phyloP scores from a whole-genome alignment of 2,113 vertebrate species.

The Menura novaehollandiae region DNA sequence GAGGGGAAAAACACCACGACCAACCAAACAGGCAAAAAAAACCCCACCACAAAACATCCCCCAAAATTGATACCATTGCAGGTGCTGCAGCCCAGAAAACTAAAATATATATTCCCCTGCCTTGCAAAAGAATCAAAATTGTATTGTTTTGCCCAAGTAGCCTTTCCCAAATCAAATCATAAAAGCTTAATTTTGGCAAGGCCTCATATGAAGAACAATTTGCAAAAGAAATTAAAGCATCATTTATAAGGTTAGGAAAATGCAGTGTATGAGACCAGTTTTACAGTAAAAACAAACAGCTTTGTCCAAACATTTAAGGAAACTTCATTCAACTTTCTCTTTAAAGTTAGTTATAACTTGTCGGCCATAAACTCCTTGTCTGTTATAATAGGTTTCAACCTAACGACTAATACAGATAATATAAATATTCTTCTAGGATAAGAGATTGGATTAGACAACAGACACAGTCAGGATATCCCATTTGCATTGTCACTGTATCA shows the following conservation, averaged over 20 bases:
- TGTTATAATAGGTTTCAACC: background rate
- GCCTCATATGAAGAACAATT: background rate
- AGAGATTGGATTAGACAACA: background rate
- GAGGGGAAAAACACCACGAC: background rate
- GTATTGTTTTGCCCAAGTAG: background rate
- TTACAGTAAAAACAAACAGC: background rate
- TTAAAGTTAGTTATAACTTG: background rate
- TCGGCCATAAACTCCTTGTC: background rate
- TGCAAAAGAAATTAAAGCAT: background rate
- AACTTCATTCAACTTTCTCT: background rate
- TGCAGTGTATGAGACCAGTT: background rate
- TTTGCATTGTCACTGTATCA: background rate
- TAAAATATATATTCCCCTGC: background rate
- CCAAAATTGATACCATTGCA: accelerated
- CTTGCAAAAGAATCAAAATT: background rate
- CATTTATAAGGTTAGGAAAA: background rate
- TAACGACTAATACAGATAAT: background rate
- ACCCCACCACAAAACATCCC: background rate
- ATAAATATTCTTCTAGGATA: background rate
- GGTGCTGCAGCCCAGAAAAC: background rate
- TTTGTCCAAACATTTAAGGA: background rate
- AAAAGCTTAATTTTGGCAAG: background rate
- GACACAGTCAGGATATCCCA: background rate
- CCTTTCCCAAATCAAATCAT: background rate
- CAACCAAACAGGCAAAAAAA: background rate